Percentiles rank a stretch among this genome's conserved stretches.
phyloP scores from a whole-genome alignment of 2,888 invertebrate species.

The Punctoribates punctum region DNA sequence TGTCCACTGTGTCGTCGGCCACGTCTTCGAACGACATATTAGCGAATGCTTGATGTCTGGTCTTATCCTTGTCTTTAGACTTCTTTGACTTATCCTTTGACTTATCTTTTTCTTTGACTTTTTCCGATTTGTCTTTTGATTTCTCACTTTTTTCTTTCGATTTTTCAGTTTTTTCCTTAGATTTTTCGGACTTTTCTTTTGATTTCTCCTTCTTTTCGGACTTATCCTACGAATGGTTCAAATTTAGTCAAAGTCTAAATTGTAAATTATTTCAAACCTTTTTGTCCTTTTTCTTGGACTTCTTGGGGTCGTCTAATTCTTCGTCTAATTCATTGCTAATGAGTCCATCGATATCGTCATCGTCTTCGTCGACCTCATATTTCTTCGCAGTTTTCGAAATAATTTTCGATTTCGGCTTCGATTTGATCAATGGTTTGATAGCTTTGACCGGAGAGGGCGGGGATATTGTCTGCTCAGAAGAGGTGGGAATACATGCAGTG shows the following conservation, averaged over 20 bases:
- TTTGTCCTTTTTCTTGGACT: slow-evolving; percentile 41
- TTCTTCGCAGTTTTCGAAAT: slow-evolving; percentile 42
- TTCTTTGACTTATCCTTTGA: slow-evolving; percentile 29
- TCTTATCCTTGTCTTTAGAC: slow-evolving; percentile 36
- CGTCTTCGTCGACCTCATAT: slow-evolving; percentile 44
- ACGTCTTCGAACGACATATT: slow-evolving; percentile 49
- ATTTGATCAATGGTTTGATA: slow-evolving; percentile 5
- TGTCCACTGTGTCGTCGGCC: slow-evolving; percentile 21
- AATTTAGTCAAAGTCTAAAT: neutral
- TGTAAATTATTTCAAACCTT: slow-evolving; percentile 25
- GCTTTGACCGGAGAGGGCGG: neutral
- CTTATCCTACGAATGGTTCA: slow-evolving; percentile 29
- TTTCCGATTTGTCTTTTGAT: slow-evolving; percentile 30
- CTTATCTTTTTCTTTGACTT: slow-evolving; percentile 40
- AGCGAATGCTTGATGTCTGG: slow-evolving; percentile 46
- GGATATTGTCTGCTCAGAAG: neutral
- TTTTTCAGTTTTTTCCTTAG: slow-evolving; percentile 39
- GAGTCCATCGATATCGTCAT: slow-evolving; percentile 44
- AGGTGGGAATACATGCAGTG: neutral
- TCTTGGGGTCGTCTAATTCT: slow-evolving; percentile 16
- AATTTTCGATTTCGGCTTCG: slow-evolving; percentile 39
- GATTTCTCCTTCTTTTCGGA: slow-evolving; percentile 40
- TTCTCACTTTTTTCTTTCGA: slow-evolving; percentile 30
- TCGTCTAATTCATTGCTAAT: slow-evolving; percentile 40
- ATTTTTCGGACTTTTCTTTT: neutral